Evolutionary conservation across 2,797 vertebrate species (phyloP).

Genomic region (Brachymystax lenok): DNA sequence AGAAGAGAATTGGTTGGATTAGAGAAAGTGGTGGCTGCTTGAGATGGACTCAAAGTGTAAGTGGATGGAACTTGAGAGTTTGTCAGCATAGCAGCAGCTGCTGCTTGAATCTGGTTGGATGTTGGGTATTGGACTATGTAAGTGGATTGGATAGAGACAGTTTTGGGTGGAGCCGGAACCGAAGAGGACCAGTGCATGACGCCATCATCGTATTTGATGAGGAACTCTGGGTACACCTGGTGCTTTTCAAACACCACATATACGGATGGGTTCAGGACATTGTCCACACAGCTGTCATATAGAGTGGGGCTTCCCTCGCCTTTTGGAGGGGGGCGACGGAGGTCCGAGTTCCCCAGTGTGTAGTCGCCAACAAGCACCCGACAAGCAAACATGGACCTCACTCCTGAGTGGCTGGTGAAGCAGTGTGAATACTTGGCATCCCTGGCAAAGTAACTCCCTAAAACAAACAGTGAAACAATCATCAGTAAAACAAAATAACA

Average conservation of each 20-base stretch:
- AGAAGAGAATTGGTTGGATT: background rate
- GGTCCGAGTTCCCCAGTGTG: conserved; percentile 60
- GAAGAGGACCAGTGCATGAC: background rate
- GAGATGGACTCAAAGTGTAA: background rate
- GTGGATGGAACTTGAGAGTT: background rate
- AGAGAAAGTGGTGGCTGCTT: background rate
- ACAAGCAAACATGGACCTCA: conserved; percentile 78
- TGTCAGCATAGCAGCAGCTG: background rate
- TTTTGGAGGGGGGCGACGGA: conserved; percentile 52
- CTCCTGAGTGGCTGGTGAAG: conserved; percentile 48
- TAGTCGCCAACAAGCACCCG: conserved; percentile 81
- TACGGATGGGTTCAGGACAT: conserved; percentile 40
- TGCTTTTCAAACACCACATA: conserved; percentile 57
- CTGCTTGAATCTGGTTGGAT: background rate
- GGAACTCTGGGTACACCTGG: conserved; percentile 61
- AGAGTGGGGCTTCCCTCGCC: conserved; percentile 23
- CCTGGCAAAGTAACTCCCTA: conserved; percentile 86
- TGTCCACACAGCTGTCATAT: conserved; percentile 59
- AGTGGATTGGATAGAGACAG: background rate
- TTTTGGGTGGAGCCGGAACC: background rate
- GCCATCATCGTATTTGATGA: conserved; percentile 46
- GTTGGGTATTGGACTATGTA: background rate
- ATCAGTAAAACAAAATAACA: background rate
- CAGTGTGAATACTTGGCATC: conserved; percentile 79
- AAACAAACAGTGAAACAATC: conserved; percentile 18